These are phyloP conservation scores for Leptocoma aspasia DNA, from an alignment of 2,113 vertebrate species.

Conservation along the genomic window DNA sequence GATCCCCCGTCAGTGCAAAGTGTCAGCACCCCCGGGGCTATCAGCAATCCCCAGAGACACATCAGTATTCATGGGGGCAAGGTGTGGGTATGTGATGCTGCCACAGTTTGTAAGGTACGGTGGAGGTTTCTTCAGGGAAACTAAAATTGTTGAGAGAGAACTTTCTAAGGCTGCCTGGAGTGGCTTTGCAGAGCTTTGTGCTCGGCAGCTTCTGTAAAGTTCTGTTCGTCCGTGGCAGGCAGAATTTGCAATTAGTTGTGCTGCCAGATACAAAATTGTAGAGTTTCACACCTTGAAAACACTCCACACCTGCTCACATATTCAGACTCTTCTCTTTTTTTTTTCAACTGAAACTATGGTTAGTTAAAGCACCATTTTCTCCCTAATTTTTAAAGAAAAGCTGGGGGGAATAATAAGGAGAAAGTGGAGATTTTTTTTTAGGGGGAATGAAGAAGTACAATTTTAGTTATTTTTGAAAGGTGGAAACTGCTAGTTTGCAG, in stretches of 20 bases:
- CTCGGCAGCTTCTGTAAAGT: background rate
- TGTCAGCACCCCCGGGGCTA: background rate
- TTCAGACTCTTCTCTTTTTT: background rate
- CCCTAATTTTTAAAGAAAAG: background rate
- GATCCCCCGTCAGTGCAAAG: accelerated
- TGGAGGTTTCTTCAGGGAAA: background rate
- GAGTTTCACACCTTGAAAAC: background rate
- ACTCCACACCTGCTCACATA: background rate
- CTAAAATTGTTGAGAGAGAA: background rate
- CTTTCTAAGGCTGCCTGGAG: background rate
- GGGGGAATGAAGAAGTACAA: background rate
- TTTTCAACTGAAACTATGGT: background rate
- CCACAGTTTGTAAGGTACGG: background rate
- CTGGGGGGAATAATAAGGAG: background rate
- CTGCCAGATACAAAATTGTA: background rate
- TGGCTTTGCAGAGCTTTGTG: background rate
- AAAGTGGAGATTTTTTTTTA: background rate
- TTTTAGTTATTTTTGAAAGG: background rate
- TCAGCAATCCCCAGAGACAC: background rate
- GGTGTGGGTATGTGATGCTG: background rate
- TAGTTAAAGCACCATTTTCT: background rate
- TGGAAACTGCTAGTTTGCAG: background rate
- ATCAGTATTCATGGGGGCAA: background rate
- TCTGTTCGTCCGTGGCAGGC: accelerated
- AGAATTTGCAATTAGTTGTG: background rate